Base-by-base conservation (phyloP, 2,113 vertebrate species). In the Synodontis membranacea region DNA sequence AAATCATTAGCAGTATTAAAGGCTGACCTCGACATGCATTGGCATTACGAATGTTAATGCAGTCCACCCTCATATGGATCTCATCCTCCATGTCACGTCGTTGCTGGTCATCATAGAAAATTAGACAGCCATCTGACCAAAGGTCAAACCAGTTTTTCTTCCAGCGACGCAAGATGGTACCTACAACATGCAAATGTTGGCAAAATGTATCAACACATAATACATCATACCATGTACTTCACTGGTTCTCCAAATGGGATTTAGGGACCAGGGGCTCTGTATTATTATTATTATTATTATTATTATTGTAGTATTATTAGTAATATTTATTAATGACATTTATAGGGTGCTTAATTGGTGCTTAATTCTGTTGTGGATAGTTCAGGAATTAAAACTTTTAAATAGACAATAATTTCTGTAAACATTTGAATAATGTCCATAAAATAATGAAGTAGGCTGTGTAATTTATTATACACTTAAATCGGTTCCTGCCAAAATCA, bases 61-160 rank as follows among this genome's bases (percentile, higher is more conserved):
- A 98, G 83, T 98, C 96, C 44, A 98, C 93, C 54, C 94, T 93
- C 96, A 99, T 98, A 92, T 98, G 96, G 87, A 98, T 95, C 90
- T 97, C 96, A 72, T 98, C 98, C 89, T 99, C 98, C 87, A 98
- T 88, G 89, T 96, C 96, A 11, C 91, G 94, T 12, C 97, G 93
- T 15, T 94, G 95, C 74, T 97, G 96, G 81, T 98, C 96, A 50
- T 96, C 97, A 4, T 97, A 99, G 93, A 98, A 99, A 86, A 98
- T 94, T 12, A 99, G 93, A 37, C 96, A 95, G 21, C 97, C 97
- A 48, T 98, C 96, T 42, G 96, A 96, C 97, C 96, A 99, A 72
- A 99, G 89, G 88, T 99, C 97, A 93, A 99, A 99, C 97, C 97
- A 99, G 91, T 99, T 99, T 93, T 93, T 97, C 91, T 99, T 99